A percentile compares a stretch with the other conserved stretches of the same genome.
Evolutionary conservation across 2,888 invertebrate genomes (phyloP).

Genomic region (Glyphotaelius pellucidus): DNA sequence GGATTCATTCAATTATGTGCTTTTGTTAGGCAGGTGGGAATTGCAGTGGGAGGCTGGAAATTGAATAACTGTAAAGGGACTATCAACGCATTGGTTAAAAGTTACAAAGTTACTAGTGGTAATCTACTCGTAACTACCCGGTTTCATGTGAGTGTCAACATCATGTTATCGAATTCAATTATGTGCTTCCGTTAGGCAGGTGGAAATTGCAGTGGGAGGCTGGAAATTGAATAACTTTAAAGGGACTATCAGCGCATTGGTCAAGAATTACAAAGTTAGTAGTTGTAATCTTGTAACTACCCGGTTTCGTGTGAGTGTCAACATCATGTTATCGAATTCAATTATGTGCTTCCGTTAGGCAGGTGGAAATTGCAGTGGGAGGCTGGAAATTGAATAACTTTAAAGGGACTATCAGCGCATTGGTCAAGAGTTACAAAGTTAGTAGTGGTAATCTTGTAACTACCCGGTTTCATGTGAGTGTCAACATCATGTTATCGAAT

Average conservation of each 20-base stretch:
- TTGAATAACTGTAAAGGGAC: neutral
- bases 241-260: neutral
- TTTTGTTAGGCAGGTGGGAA: neutral
- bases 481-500: too few relatives aligned
- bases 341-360: neutral
- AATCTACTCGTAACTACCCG: too few relatives aligned
- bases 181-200: neutral
- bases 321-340: neutral
- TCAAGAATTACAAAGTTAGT: neutral
- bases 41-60: neutral
- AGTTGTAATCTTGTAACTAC: too few relatives aligned
- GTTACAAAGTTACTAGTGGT: neutral
- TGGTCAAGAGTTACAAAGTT: too few relatives aligned
- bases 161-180: neutral
- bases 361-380: neutral
- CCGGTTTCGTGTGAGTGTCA: too few relatives aligned
- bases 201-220: neutral
- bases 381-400: too few relatives aligned
- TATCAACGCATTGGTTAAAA: neutral
- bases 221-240: neutral
- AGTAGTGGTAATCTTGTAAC: too few relatives aligned
- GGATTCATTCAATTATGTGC: conserved; percentile 11
- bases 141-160: too few relatives aligned
- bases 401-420: too few relatives aligned
- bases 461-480: too few relatives aligned